These are phyloP conservation scores for Drosophila putrida DNA, from an alignment of 2,888 invertebrate species.

Conservation along the genomic window DNA sequence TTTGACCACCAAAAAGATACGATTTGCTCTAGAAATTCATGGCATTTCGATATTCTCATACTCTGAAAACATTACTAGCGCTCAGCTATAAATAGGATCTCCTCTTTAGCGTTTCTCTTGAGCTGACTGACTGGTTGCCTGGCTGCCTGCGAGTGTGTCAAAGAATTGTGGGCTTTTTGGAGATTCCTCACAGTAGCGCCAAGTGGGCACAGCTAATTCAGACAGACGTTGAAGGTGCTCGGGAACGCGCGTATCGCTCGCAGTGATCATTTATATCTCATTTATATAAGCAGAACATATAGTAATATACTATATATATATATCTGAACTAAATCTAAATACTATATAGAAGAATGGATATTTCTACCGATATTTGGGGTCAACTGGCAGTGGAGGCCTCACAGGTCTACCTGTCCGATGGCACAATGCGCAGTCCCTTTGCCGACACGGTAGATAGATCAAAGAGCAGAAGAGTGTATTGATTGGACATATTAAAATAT, in stretches of 20 bases:
- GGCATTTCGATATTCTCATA: conserved; percentile 33
- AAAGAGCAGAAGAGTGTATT: conserved; percentile 3
- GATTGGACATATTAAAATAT: conserved; percentile 11
- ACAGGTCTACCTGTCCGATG: conserved; percentile 93
- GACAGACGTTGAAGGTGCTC: conserved; percentile 65
- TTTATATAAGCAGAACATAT: conserved; percentile 72
- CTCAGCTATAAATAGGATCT: conserved; percentile 72
- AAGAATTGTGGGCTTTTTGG: conserved; percentile 60
- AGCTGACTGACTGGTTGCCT: conserved; percentile 36
- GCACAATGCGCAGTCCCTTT: conserved; percentile 92
- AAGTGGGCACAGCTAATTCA: conserved; percentile 63
- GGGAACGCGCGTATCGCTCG: conserved; percentile 50
- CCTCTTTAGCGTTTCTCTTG: conserved; percentile 59
- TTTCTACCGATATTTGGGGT: conserved; percentile 93
- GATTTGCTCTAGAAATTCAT: conserved; percentile 53
- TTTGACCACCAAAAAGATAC: conserved; percentile 43
- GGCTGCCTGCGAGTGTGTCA: conserved; percentile 43
- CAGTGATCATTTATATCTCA: conserved; percentile 31
- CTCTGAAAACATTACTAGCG: conserved; percentile 61
- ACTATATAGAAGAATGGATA: conserved; percentile 87
- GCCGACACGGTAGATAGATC: conserved; percentile 89
- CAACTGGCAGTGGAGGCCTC: conserved; percentile 95
- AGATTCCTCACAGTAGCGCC: conserved; percentile 75
- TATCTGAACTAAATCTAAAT: conserved; percentile 34
- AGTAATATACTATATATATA: conserved; percentile 17